phyloP scores from a whole-genome alignment of 2,113 vertebrate species.

The Zeus faber region DNA sequence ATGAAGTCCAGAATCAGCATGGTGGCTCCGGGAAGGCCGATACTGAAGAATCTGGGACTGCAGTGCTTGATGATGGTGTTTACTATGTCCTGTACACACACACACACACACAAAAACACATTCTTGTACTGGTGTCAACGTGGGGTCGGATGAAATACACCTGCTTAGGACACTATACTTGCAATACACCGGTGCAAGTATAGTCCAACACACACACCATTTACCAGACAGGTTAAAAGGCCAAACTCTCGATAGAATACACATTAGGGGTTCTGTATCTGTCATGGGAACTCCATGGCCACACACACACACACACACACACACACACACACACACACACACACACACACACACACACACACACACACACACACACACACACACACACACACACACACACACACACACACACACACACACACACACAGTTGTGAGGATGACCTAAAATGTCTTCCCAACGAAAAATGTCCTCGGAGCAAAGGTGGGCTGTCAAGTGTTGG shows the following conservation, averaged over 20 bases:
- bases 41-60: constrained; percentile 95
- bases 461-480: no score
- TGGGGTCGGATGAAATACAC: no score
- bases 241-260: no score
- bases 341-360: constrained; percentile 7
- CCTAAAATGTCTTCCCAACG: no score
- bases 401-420: constrained; percentile 10
- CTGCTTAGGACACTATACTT: no score
- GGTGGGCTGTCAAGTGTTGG: no score
- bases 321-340: background rate
- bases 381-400: constrained; percentile 7
- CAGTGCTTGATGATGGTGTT: constrained; percentile 99
- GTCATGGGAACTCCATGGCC: background rate
- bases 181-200: no score
- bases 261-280: background rate
- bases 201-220: no score
- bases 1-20: constrained; percentile 98
- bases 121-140: no score
- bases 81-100: constrained; percentile 87
- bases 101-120: background rate
- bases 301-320: background rate
- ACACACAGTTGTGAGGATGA: background rate
- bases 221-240: no score
- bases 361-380: constrained; percentile 12
- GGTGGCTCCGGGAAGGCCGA: constrained; percentile 94